Evolutionary conservation across 2,113 vertebrate species (phyloP), one percentile per base, ranked within the genome.

Genomic region (Callipepla californica): DNA sequence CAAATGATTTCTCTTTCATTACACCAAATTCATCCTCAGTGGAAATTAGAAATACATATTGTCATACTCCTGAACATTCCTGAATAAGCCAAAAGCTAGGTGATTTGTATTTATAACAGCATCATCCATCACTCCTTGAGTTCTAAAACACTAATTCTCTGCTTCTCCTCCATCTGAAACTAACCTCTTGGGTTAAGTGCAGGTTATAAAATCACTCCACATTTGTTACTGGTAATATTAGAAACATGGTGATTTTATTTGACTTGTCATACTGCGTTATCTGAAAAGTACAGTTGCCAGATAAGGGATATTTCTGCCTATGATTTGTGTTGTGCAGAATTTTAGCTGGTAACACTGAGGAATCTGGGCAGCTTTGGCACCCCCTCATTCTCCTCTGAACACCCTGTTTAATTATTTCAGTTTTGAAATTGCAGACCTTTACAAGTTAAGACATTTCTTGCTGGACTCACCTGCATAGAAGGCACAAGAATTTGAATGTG

Each of bases 1-100:
- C 92, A 89, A 93, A 93, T 94, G 87, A 89, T 93, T 93, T 93
- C 76, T 94, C 89, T 87, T 87, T 75, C 80, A 77, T 93, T 94
- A 95, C 89, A 94, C 47, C 87, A 92, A 93, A 88, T 93, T 93
- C 85, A 78, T 95, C 90, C 93, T 94, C 83, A 61, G 90, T 96
- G 94, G 88, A 96, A 96, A 94, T 93, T 85, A 95, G 81, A 92
- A 93, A 67, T 89, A 87, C 75, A 40, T 91, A 72, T 62, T 89
- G 83, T 81, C 58, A 34, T 67, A 78, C 34, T 61, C 82, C 55
- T 83, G 78, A 62, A 94, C 91, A 95, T 91, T 93, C 88, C 83
- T 62, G 86, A 92, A 92, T 93, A 94, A 96, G 94, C 94, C 93
- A 91, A 74, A 44, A 81, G 9, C 42, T 80, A 62, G 51, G 48